Conservation (phyloP, 2,113 vertebrate genomes). For the Neolamprologus ventralis region DNA sequence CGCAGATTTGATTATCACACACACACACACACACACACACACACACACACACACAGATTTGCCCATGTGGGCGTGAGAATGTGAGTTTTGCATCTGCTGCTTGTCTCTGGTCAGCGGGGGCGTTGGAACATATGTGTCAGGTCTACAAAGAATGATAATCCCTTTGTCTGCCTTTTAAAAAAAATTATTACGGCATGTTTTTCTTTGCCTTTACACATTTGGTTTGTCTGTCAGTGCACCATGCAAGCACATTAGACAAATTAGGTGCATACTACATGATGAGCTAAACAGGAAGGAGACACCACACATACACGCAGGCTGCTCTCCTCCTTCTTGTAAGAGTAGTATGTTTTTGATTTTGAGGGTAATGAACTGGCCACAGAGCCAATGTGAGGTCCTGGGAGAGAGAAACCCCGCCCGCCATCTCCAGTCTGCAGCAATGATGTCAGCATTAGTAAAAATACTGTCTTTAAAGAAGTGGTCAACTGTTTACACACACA, state of each 20-base stretch:
- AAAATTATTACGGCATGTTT: background rate
- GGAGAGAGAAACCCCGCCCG: constrained; percentile 25
- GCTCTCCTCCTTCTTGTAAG: background rate
- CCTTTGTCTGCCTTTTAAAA: background rate
- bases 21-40: background rate
- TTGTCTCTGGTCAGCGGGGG: background rate
- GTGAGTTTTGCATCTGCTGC: constrained; percentile 14
- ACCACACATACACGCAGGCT: background rate
- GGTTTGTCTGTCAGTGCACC: background rate
- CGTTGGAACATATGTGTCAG: constrained; percentile 15
- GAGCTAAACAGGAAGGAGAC: background rate
- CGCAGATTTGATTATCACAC: background rate
- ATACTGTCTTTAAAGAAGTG: background rate
- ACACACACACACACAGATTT: background rate
- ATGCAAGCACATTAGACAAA: background rate
- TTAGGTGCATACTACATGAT: background rate
- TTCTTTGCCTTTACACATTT: background rate
- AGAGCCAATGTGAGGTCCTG: constrained; percentile 26
- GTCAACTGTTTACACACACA: background rate
- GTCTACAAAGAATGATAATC: background rate
- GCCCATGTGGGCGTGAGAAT: constrained; percentile 25
- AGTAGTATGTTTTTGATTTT: constrained; percentile 13
- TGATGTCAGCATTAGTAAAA: constrained; percentile 30
- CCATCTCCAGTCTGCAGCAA: background rate
- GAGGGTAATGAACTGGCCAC: background rate